Evolutionary conservation across 2,113 vertebrate species (phyloP), one percentile per base, ranked within the genome.

Genomic region (Perca flavescens): DNA sequence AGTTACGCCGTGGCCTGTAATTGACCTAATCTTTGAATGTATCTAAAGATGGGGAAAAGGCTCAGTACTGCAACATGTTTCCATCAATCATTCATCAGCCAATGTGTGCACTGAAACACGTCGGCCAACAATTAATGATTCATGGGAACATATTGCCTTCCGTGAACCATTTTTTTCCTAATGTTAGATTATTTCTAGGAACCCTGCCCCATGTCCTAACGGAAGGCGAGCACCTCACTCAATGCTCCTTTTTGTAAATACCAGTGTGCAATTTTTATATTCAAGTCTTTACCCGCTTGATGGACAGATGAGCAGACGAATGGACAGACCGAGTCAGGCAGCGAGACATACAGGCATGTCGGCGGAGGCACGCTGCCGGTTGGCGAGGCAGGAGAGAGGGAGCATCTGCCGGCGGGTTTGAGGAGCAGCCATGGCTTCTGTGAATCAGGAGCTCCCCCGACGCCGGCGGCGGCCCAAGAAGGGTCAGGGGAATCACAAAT

Each of bases 351-450:
- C 74, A 74, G 84, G 80, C 89, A 79, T 75, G 90, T 90, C 82
- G 79, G 89, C 76, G 84, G 86, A 86, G 88, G 84, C 83, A 73
- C 28, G 76, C 12, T 86, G 90, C 88, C 86, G 86, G 87, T 83
- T 89, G 89, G 91, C 90, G 72, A 77, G 79, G 82, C 88, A 69
- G 88, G 90, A 86, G 62, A 75, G 76, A 82, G 90, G 76, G 92
- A 93, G 93, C 93, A 93, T 95, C 93, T 94, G 93, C 89, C 87
- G 75, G 79, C 71, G 91, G 89, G 88, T 93, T 94, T 92, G 88
- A 91, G 89, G 88, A 90, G 90, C 89, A 88, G 92, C 90, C 87
- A 86, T 87, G 87, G 91, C 89, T 87, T 92, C 89, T 88, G 87
- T 72, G 83, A 82, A 74, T 85, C 86, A 69, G 88, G 88, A 91